phyloP scores from a whole-genome alignment of 2,797 vertebrate species.

The Characodon lateralis region DNA sequence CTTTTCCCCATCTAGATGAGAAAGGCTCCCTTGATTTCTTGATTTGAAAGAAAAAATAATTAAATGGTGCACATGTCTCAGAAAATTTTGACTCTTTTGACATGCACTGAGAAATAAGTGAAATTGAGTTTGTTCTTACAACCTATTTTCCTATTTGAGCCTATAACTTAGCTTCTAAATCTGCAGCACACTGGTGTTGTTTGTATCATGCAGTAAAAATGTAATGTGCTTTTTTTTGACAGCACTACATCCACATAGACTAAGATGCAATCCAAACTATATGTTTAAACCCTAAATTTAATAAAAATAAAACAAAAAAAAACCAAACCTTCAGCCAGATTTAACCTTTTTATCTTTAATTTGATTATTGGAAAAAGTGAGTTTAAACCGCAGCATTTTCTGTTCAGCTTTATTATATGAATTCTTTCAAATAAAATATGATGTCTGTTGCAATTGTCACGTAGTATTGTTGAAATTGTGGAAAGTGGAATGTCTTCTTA shows the following conservation, averaged over 20 bases:
- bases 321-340: neutral
- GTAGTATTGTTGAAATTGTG: neutral
- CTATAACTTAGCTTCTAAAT: constrained; percentile 4
- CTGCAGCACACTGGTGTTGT: neutral
- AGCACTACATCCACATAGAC: neutral
- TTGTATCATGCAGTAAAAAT: neutral
- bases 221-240: neutral
- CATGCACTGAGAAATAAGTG: constrained; percentile 15
- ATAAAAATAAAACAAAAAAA: neutral
- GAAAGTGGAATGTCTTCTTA: constrained; percentile 3
- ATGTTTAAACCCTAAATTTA: neutral
- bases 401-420: too few species aligned
- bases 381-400: neutral
- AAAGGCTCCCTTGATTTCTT: constrained; percentile 39
- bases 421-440: neutral
- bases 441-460: neutral
- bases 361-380: neutral
- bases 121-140: constrained; percentile 24
- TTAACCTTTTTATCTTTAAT: neutral
- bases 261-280: neutral
- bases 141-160: constrained; percentile 9
- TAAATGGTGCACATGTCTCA: constrained; percentile 46
- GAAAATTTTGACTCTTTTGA: constrained; percentile 43
- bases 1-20: constrained; percentile 42
- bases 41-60: constrained; percentile 60